Base-by-base conservation (phyloP, 1,140 invertebrate species). In the Centruroides sculpturatus region DNA sequence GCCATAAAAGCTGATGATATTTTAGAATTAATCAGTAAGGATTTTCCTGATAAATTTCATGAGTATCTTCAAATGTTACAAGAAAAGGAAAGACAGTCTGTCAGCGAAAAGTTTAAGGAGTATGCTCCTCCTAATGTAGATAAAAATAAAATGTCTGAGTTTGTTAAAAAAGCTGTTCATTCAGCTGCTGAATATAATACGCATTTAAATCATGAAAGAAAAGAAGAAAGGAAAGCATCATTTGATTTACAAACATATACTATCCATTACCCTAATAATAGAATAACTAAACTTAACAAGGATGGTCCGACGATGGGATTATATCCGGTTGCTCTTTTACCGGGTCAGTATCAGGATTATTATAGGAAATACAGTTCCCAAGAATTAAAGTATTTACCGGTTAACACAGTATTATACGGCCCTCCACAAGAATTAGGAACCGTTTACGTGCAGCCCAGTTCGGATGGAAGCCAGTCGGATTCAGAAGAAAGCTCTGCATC, bases 1-100 rank as follows among this genome's bases (percentile, higher is more conserved):
- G 92, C 92, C 5, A 80, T 98, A 5, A 83, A 83, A 5, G 64
- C 87, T 67, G 85, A 87, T 41, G 92, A 97, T 73, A 89, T 97
- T 35, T 75, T 94, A 64, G 93, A 97, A 69, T 85, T 98, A 47
- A 94, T 97, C 89, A 86, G 85, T 64, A 83, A 85, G 56, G 93
- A 97, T 74, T 97, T 94, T 75, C 91, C 89, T 48, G 86, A 88
- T 55, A 95, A 96, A 71, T 97, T 93, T 72, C 88, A 93, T 76
- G 92, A 95, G 69, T 93, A 92, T 73, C 81, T 87, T 46, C 81
- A 84, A 67, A 82, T 89, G 68, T 81, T 92, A 69, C 78, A 89
- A 9, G 85, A 89, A 66, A 84, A 83, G 69, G 86, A 88, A 67
- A 83, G 83, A 13, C 81, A 83, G 67, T 84, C 82, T 71, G 78